Conservation (phyloP, 2,113 vertebrate species). For the Carassius gibelio region DNA sequence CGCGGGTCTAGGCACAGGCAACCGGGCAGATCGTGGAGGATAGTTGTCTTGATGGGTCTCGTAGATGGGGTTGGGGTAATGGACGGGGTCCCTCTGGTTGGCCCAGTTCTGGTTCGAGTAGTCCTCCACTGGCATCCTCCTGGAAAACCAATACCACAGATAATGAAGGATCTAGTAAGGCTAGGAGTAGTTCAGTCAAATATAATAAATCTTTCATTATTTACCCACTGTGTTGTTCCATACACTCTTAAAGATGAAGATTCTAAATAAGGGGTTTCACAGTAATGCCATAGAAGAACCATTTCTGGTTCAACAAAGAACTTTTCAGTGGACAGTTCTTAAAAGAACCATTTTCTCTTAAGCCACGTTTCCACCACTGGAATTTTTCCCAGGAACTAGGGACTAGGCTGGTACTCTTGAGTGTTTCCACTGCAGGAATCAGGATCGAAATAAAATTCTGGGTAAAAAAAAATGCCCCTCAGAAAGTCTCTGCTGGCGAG, state of each 20-base stretch:
- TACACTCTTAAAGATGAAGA: not conserved
- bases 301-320: too few relatives aligned
- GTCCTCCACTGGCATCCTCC: constrained; percentile 67
- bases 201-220: not conserved
- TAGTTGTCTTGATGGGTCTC: constrained; percentile 57
- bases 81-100: constrained; percentile 46
- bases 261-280: too few relatives aligned
- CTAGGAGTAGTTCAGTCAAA: not conserved
- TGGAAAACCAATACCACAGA: constrained; percentile 55
- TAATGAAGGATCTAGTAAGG: not conserved
- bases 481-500: too few relatives aligned
- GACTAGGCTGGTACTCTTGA: too few relatives aligned
- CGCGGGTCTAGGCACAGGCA: not conserved
- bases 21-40: constrained; percentile 61
- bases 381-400: too few relatives aligned
- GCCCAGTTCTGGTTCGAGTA: constrained; percentile 64
- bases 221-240: not conserved
- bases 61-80: constrained; percentile 43
- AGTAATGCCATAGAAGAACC: too few relatives aligned
- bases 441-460: too few relatives aligned
- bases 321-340: too few relatives aligned
- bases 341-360: too few relatives aligned
- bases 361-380: too few relatives aligned
- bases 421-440: too few relatives aligned
- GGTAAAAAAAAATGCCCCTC: too few relatives aligned